Evolutionary conservation across 2,113 vertebrate genomes (phyloP).

Genomic region (Aegithalos caudatus): DNA sequence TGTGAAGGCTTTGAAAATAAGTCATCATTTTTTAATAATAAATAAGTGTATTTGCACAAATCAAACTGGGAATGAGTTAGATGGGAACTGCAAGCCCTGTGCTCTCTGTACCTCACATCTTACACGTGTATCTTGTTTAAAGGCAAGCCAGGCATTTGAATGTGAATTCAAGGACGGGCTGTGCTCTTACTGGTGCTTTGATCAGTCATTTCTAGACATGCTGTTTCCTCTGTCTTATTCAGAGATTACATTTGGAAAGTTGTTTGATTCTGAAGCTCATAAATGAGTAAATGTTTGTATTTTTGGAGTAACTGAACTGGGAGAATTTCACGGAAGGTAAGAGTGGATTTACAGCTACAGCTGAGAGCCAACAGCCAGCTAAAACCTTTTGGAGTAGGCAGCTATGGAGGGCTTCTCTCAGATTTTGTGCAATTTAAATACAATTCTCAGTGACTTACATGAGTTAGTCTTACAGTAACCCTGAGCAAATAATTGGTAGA

Average conservation of each 20-base stretch:
- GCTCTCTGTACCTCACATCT: not conserved
- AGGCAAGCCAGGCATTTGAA: not conserved
- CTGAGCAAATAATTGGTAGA: not conserved
- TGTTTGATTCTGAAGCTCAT: not conserved
- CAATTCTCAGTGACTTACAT: not conserved
- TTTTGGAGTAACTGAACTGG: slow-evolving; percentile 17
- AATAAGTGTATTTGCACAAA: not conserved
- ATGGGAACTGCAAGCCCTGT: not conserved
- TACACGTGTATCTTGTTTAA: not conserved
- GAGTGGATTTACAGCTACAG: not conserved
- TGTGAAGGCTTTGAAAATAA: not conserved
- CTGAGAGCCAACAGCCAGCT: not conserved
- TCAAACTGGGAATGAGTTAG: not conserved
- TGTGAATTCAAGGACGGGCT: not conserved
- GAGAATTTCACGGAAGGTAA: not conserved
- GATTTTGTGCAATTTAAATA: not conserved
- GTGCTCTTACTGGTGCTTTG: not conserved
- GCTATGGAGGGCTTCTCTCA: not conserved
- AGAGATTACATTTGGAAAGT: not conserved
- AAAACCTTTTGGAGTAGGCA: not conserved
- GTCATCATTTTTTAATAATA: not conserved
- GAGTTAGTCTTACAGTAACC: not conserved
- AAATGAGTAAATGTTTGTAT: slow-evolving; percentile 50
- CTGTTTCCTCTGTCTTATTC: not conserved
- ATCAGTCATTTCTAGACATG: not conserved